A percentile compares a stretch with the other conserved stretches of the same genome.
Conservation (phyloP, 2,113 vertebrate species). For the Machaerirhynchus nigripectus region DNA sequence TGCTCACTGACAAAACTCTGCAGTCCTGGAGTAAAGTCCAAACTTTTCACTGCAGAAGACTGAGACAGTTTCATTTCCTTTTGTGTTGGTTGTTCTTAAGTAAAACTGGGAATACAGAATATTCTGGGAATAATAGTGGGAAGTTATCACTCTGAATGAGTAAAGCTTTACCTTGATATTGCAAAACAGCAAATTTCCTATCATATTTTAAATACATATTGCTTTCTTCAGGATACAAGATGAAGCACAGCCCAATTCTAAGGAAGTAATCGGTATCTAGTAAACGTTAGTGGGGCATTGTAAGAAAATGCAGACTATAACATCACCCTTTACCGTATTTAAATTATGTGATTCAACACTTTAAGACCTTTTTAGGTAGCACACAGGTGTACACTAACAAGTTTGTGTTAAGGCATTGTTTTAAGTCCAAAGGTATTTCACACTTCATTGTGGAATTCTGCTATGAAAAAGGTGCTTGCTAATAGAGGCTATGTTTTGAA, state of each 20-base stretch:
- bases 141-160: background rate
- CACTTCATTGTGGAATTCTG: background rate
- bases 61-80: background rate
- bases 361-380: background rate
- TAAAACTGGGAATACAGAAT: background rate
- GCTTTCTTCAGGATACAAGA: constrained; percentile 8
- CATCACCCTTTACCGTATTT: background rate
- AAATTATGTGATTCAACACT: background rate
- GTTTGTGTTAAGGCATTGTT: too few species aligned
- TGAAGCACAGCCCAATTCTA: background rate
- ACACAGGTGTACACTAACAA: background rate
- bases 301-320: background rate
- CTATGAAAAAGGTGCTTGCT: background rate
- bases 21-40: background rate
- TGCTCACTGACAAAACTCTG: background rate
- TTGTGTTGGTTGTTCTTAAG: background rate
- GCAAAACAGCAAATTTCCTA: background rate
- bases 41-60: background rate
- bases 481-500: background rate
- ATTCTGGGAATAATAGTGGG: background rate
- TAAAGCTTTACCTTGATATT: background rate
- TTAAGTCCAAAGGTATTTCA: background rate
- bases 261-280: background rate
- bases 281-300: background rate
- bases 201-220: background rate